Evolutionary conservation across 1,140 invertebrate genomes (phyloP).

Genomic region (Sinonovacula constricta): DNA sequence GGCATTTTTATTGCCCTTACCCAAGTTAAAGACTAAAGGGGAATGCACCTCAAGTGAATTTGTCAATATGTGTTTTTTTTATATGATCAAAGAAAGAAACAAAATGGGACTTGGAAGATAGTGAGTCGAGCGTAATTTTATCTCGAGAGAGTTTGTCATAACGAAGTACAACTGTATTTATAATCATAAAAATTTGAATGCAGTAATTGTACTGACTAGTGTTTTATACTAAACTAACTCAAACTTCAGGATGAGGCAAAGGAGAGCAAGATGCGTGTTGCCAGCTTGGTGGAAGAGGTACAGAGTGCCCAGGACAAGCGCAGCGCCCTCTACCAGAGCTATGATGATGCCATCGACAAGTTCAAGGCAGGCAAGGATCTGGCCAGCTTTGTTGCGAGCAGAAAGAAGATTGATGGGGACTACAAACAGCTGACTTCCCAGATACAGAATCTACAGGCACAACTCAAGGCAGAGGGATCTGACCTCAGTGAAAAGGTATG

Average conservation of each 20-base stretch:
- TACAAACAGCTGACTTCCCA: constrained; percentile 83
- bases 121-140: too few relatives aligned
- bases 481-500: constrained; percentile 82
- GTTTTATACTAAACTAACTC: too few relatives aligned
- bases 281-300: constrained; percentile 80
- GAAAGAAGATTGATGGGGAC: constrained; percentile 83
- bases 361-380: constrained; percentile 84
- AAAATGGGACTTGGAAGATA: too few relatives aligned
- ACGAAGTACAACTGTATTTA: too few relatives aligned
- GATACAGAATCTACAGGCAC: constrained; percentile 82
- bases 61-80: too few relatives aligned
- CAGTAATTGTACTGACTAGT: too few relatives aligned
- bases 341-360: constrained; percentile 84
- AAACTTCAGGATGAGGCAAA: constrained; percentile 82
- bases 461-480: constrained; percentile 83
- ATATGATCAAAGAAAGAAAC: too few relatives aligned
- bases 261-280: constrained; percentile 81
- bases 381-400: constrained; percentile 78
- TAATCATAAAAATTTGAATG: too few relatives aligned
- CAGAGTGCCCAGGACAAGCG: constrained; percentile 83
- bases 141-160: too few relatives aligned
- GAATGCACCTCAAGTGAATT: too few relatives aligned
- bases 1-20: too few relatives aligned
- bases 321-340: constrained; percentile 82
- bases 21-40: too few relatives aligned